Percentiles rank a stretch among this genome's conserved stretches.
phyloP scores from a whole-genome alignment of 1,140 invertebrate species.

The Daktulosphaira vitifoliae region DNA sequence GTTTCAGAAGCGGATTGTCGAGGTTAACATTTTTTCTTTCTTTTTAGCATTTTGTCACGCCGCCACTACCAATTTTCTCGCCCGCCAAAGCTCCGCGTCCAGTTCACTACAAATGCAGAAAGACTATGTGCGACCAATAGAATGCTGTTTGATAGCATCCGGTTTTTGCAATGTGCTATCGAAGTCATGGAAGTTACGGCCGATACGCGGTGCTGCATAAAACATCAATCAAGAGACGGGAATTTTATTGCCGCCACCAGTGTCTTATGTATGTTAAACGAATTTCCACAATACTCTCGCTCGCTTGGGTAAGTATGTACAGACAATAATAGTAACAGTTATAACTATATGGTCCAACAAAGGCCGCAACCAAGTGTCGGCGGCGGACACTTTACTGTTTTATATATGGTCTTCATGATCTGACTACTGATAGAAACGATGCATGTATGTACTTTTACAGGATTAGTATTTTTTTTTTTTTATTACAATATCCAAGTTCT shows the following conservation, averaged over 20 bases:
- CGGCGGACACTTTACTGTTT: background rate
- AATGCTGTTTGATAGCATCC: background rate
- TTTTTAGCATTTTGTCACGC: slow-evolving; percentile 6
- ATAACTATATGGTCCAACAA: background rate
- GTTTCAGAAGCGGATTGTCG: background rate
- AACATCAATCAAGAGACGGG: slow-evolving; percentile 21
- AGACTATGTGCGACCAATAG: background rate
- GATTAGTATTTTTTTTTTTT: background rate
- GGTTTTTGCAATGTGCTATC: background rate
- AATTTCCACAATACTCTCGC: background rate
- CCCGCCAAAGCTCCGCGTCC: background rate
- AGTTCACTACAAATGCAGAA: background rate
- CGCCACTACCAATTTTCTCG: slow-evolving; percentile 17
- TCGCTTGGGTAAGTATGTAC: too few species aligned
- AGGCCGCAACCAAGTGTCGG: slow-evolving; percentile 18
- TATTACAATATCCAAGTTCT: background rate
- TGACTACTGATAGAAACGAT: slow-evolving; percentile 25
- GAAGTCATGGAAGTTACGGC: slow-evolving; percentile 14
- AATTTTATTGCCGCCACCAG: slow-evolving; percentile 13
- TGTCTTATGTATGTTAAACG: slow-evolving; percentile 1
- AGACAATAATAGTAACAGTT: slow-evolving; percentile 7
- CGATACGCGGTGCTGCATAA: slow-evolving; percentile 26
- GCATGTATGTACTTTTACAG: background rate
- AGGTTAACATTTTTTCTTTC: background rate
- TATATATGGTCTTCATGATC: slow-evolving; percentile 10